phyloP scores from a whole-genome alignment of 2,113 vertebrate genomes.

The Fukomys damarensis region DNA sequence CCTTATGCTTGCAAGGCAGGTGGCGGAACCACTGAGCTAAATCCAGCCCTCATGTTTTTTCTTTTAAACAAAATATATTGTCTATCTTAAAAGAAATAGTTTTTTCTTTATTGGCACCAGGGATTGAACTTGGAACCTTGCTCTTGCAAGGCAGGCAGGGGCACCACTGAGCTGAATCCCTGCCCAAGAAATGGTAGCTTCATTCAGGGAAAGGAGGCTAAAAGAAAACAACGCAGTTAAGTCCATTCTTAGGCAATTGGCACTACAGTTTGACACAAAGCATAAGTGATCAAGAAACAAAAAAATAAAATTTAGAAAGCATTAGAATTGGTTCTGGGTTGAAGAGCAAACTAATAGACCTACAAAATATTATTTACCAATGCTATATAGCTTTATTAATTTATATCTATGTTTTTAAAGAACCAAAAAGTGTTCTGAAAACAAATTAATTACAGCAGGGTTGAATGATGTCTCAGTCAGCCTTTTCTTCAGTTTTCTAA shows the following conservation, averaged over 20 bases:
- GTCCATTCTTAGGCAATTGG: not conserved
- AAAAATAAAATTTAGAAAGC: constrained; percentile 17
- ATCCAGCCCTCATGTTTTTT: not conserved
- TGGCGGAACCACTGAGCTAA: too few species aligned
- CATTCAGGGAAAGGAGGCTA: not conserved
- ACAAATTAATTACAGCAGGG: not conserved
- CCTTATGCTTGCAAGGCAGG: too few species aligned
- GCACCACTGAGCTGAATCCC: too few species aligned
- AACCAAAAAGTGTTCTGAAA: not conserved
- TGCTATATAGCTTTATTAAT: not conserved
- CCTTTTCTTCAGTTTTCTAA: not conserved
- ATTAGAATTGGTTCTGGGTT: not conserved
- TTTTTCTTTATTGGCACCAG: too few species aligned
- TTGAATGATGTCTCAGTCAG: not conserved
- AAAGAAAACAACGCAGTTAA: constrained; percentile 1
- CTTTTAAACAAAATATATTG: not conserved
- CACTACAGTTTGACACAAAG: not conserved
- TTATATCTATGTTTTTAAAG: not conserved
- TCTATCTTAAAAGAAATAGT: constrained; percentile 44
- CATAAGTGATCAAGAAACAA: not conserved
- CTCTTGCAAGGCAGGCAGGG: too few species aligned
- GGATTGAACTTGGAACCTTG: too few species aligned
- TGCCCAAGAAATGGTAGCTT: constrained; percentile 3
- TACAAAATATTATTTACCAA: not conserved
- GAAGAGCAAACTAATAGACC: not conserved